phyloP scores from a whole-genome alignment of 2,113 vertebrate genomes.

The Brachyhypopomus occidentalis region DNA sequence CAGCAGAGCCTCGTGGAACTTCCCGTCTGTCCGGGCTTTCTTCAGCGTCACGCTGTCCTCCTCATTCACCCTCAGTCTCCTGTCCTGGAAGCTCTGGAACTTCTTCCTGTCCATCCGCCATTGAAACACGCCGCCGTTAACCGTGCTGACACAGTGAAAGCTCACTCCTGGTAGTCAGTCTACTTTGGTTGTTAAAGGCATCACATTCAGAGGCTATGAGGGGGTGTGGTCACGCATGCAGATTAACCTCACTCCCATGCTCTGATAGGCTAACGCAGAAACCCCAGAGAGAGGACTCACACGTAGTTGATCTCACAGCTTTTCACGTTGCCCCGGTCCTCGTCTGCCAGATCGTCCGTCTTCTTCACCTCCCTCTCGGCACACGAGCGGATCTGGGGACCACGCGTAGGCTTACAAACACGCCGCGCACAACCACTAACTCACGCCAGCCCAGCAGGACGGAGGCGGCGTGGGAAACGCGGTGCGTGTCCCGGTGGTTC shows the following conservation, averaged over 20 bases:
- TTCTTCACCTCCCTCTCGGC: constrained; percentile 84
- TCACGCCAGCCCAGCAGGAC: too few relatives aligned
- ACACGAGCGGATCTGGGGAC: constrained; percentile 84
- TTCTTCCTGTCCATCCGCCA: constrained; percentile 81
- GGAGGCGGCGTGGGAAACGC: too few relatives aligned
- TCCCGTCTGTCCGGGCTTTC: constrained; percentile 89
- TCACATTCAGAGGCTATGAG: too few relatives aligned
- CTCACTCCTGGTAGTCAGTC: too few relatives aligned
- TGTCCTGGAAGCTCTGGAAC: constrained; percentile 98
- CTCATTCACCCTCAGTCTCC: constrained; percentile 90
- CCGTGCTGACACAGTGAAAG: too few relatives aligned
- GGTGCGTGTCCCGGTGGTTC: constrained; percentile 61
- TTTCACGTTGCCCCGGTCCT: constrained; percentile 95
- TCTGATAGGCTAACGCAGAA: not conserved
- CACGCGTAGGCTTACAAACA: not conserved
- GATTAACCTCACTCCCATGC: not conserved
- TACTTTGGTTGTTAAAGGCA: too few relatives aligned
- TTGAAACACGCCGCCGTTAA: not conserved
- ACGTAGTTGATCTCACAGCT: constrained; percentile 96
- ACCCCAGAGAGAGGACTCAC: constrained; percentile 73
- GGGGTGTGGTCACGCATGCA: not conserved
- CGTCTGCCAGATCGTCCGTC: constrained; percentile 90
- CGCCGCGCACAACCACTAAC: too few relatives aligned
- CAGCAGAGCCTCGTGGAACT: constrained; percentile 90
- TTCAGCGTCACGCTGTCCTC: constrained; percentile 82